Evolutionary conservation across 2,797 vertebrate genomes (phyloP).

Genomic region (Podargus strigoides): DNA sequence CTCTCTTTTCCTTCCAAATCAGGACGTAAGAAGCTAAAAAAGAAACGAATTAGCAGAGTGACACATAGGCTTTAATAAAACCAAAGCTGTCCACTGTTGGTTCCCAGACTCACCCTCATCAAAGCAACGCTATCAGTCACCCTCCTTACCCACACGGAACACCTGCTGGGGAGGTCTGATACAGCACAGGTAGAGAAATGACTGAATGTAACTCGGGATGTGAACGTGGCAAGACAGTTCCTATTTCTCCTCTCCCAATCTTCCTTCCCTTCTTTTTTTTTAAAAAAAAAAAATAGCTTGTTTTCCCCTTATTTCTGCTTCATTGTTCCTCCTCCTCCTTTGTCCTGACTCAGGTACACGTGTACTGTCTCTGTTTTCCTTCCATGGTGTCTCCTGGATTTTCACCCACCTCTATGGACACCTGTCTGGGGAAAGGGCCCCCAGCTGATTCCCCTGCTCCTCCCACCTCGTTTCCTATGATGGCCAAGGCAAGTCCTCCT

Average conservation of each 20-base stretch:
- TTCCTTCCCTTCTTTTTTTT: background rate
- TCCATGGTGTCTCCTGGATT: background rate
- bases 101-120: background rate
- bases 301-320: background rate
- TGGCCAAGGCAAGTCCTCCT: background rate
- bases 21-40: background rate
- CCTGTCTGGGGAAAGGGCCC: background rate
- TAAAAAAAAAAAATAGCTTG: background rate
- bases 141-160: background rate
- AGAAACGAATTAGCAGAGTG: background rate
- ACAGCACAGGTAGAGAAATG: background rate
- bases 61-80: background rate
- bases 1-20: conserved; percentile 35
- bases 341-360: background rate
- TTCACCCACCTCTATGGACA: background rate
- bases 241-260: background rate
- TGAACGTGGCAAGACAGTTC: background rate
- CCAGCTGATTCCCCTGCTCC: background rate
- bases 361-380: background rate
- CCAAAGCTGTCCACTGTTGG: background rate
- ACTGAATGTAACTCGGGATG: background rate
- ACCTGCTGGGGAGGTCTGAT: background rate
- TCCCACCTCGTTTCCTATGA: background rate
- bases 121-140: background rate
- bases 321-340: background rate